phyloP scores from a whole-genome alignment of 2,888 invertebrate genomes.

The Apotomis betuletana region DNA sequence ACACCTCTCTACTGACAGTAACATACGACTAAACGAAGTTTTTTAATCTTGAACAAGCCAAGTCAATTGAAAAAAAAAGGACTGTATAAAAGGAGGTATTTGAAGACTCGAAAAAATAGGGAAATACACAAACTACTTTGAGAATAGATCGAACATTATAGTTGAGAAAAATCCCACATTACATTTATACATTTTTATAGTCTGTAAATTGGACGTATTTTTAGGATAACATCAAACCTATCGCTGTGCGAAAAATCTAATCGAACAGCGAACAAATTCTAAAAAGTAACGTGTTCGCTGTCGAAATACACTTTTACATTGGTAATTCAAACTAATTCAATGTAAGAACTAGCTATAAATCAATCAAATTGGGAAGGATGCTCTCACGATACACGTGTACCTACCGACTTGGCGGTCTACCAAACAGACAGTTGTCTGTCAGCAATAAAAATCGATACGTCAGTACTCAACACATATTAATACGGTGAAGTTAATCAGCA shows the following conservation, averaged over 20 bases:
- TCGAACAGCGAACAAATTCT: no score
- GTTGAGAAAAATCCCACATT: no score
- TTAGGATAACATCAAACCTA: no score
- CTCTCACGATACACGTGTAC: neutral
- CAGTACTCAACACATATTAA: slow-evolving; percentile 16
- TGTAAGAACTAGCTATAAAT: slow-evolving; percentile 6
- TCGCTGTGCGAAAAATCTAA: no score
- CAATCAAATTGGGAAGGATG: slow-evolving; percentile 17
- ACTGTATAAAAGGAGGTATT: neutral
- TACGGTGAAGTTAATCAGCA: slow-evolving; percentile 21
- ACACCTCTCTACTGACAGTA: slow-evolving; percentile 27
- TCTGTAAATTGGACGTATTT: no score
- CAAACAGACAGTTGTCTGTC: slow-evolving; percentile 29
- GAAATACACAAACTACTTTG: no score
- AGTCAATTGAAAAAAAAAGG: neutral
- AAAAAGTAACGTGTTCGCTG: no score
- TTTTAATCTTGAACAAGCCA: slow-evolving; percentile 22
- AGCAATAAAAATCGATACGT: slow-evolving; percentile 29
- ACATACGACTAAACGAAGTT: slow-evolving; percentile 22
- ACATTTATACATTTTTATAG: no score
- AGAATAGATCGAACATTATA: no score
- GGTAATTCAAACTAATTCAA: neutral
- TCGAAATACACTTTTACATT: neutral
- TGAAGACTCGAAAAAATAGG: neutral
- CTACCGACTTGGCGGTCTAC: slow-evolving; percentile 27